Conservation (phyloP, 2,797 vertebrate genomes). For the Sarcoramphus papa region DNA sequence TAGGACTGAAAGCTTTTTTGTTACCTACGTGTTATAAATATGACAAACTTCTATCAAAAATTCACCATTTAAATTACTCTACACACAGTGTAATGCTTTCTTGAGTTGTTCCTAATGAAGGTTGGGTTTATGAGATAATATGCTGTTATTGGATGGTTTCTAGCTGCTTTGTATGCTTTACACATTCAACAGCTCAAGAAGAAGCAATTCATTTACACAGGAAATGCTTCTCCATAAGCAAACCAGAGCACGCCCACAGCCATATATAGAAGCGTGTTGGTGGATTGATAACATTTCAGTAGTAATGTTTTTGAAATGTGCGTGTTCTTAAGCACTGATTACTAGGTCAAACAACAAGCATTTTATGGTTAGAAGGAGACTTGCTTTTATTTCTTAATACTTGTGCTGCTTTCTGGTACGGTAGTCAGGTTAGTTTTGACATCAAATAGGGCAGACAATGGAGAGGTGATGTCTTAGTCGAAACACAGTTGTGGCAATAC, state of each 20-base stretch:
- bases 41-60: conserved; percentile 32
- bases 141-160: conserved; percentile 46
- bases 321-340: not conserved
- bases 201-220: conserved; percentile 52
- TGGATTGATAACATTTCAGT: not conserved
- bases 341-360: not conserved
- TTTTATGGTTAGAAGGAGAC: not conserved
- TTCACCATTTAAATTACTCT: conserved; percentile 56
- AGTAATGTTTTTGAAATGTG: not conserved
- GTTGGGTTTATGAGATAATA: conserved; percentile 36
- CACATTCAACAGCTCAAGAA: conserved; percentile 52
- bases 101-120: conserved; percentile 58
- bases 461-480: not conserved
- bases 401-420: fast-evolving
- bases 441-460: not conserved
- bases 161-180: conserved; percentile 50
- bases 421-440: not conserved
- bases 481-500: not conserved
- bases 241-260: not conserved
- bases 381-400: not conserved
- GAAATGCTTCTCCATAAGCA: conserved; percentile 43
- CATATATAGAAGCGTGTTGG: conserved; percentile 1
- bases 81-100: conserved; percentile 22
- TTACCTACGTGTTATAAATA: conserved; percentile 34
- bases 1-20: conserved; percentile 31